Evolutionary conservation across 2,888 invertebrate genomes (phyloP), one percentile per base, ranked within the genome.

Genomic region (Gerris lacustris): DNA sequence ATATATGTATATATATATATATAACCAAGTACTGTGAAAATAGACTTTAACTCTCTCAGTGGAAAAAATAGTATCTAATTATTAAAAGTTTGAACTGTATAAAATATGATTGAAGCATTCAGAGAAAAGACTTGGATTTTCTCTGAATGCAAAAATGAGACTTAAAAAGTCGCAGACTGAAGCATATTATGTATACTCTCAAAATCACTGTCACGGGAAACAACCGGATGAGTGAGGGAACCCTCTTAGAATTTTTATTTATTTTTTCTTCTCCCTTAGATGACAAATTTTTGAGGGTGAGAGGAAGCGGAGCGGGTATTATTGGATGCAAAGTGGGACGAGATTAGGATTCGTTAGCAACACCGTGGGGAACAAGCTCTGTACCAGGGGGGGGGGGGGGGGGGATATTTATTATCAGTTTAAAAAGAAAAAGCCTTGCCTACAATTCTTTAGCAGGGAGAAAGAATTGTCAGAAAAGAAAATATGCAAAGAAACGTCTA

Each of bases 401-500:
- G 55, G 55, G 55, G 11, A 55, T 55, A 55, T 55, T 55, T 55
- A 55, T 55, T 55, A 55, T 55, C 55, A 55, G 55, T 55, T 55
- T 55, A 55, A 55, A 55, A 55, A 55, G 15, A 55, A 55, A 55
- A 55, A 55, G 55, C 1, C 55, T 55, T 15, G 55, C 15, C 55
- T 55, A 11, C 11, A 55, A 31, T 31, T 31, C 55, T 55, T 15
- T 55, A 55, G 11, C 9, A 55, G 55, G 55, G 55, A 11, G 55
- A 55, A 55, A 11, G 55, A 55, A 55, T 55, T 55, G 55, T 55
- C 11, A 55, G 55, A 55, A 55, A 55, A 55, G 55, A 55, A 55
- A 55, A 55, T 55, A 55, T 55, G 55, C 55, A 55, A 55, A 55
- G 55, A 55, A 55, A 55, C 55, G 55, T 55, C 55, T 55, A 15